These are phyloP conservation scores for Lucifuga dentata DNA, from an alignment of 2,113 vertebrate genomes.

Conservation along the genomic window DNA sequence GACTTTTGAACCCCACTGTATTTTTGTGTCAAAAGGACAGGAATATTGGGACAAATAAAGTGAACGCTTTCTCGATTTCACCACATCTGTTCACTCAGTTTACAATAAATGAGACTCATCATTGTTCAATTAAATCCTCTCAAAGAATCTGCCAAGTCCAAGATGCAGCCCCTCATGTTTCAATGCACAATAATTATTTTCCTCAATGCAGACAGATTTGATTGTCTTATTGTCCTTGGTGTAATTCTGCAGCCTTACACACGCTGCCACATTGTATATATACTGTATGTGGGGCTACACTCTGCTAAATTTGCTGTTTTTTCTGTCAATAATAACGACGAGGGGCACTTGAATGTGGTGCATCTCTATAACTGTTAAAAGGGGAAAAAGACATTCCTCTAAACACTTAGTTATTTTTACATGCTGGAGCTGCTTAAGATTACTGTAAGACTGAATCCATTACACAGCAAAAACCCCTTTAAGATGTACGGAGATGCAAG, in stretches of 20 bases:
- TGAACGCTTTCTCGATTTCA: background rate
- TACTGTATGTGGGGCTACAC: background rate
- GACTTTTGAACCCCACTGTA: too few relatives aligned
- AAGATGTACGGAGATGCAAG: slow-evolving; percentile 69
- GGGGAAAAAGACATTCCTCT: slow-evolving; percentile 5
- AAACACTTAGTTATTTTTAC: slow-evolving; percentile 27
- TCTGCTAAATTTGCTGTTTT: slow-evolving; percentile 21
- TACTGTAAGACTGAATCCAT: slow-evolving; percentile 56
- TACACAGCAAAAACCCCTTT: slow-evolving; percentile 69
- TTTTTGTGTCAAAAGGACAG: background rate
- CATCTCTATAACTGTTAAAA: slow-evolving; percentile 20
- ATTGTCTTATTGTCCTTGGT: slow-evolving; percentile 1
- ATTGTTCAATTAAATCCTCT: background rate
- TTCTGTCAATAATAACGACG: slow-evolving; percentile 11
- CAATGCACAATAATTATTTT: background rate
- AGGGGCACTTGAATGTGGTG: slow-evolving; percentile 23
- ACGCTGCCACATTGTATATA: too few relatives aligned
- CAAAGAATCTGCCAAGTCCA: slow-evolving; percentile 7
- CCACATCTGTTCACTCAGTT: background rate
- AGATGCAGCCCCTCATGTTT: slow-evolving; percentile 20
- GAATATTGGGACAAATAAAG: background rate
- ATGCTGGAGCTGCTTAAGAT: slow-evolving; percentile 46
- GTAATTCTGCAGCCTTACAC: background rate
- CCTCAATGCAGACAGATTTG: background rate
- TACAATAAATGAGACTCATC: background rate